Conservation (phyloP, 2,797 vertebrate genomes). For the Eupleurogrammus muticus region DNA sequence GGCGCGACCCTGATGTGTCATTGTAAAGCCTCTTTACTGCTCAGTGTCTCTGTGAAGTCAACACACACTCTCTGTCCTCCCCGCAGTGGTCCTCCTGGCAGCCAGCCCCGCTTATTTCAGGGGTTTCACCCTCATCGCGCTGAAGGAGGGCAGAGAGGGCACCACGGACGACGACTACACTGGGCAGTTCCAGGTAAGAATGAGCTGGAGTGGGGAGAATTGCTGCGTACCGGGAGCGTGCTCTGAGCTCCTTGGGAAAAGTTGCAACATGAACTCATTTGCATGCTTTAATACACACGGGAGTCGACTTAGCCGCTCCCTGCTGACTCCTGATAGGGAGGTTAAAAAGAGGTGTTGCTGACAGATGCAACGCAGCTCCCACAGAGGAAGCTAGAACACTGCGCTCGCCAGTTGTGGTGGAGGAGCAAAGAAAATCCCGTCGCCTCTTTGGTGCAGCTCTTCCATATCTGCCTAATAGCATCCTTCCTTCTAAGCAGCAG, state of each 20-base stretch:
- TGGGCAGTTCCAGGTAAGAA: conserved; percentile 93
- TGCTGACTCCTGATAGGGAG: conserved; percentile 43
- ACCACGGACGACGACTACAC: conserved; percentile 91
- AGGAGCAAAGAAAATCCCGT: conserved; percentile 20
- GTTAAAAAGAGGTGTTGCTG: conserved; percentile 51
- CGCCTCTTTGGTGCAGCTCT: conserved; percentile 29
- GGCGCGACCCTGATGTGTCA: background rate
- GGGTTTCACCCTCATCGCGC: conserved; percentile 94
- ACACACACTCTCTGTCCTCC: conserved; percentile 22
- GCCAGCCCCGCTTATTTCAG: conserved; percentile 93
- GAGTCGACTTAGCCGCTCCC: conserved; percentile 23
- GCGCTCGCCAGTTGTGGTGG: conserved; percentile 24
- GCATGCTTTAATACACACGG: conserved; percentile 38
- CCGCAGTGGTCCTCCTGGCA: conserved; percentile 91
- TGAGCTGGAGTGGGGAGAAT: conserved; percentile 5
- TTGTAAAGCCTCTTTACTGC: conserved; percentile 9
- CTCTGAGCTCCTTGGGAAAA: conserved; percentile 15
- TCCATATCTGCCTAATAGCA: conserved; percentile 20
- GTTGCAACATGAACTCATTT: conserved; percentile 22
- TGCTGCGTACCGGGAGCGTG: conserved; percentile 4
- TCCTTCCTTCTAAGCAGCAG: conserved; percentile 33
- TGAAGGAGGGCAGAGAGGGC: conserved; percentile 94
- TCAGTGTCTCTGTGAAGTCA: conserved; percentile 14
- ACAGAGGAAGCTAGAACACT: conserved; percentile 24
- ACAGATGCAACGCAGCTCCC: conserved; percentile 36